Evolutionary conservation across 2,113 vertebrate species (phyloP), one percentile per base, ranked within the genome.

Genomic region (Rana temporaria): DNA sequence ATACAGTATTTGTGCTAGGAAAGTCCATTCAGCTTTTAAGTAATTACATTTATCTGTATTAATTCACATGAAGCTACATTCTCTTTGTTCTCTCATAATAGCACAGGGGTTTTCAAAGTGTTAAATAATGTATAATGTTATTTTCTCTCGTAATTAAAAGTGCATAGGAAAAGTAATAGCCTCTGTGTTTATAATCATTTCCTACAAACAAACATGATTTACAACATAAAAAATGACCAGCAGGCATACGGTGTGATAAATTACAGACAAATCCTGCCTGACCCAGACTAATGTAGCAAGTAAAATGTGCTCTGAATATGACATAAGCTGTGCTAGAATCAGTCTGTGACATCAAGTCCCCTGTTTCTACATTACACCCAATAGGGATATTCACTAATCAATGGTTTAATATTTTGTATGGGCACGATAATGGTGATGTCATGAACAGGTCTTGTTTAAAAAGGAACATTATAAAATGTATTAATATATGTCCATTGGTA

Each of bases 261-360:
- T 76, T 14, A 59, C 55, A 19, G 42, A 76, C 22, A 76, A 67
- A 83, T 83, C 52, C 72, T 67, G 30, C 22, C 38, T 83, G 81
- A 83, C 81, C 81, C 56, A 76, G 81, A 83, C 81, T 66, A 76
- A 83, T 83, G 81, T 60, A 68, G 52, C 72, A 75, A 67, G 60
- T 63, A 59, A 68, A 60, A 76, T 83, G 81, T 76, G 71, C 81
- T 83, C 24, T 59, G 81, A 83, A 75, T 83, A 59, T 83, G 72
- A 76, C 81, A 83, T 60, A 26, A 48, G 81, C 17, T 26, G 62
- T 53, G 26, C 55, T 24, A 57, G 56, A 38, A 78, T 7, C 24
- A n/a, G 75, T 19, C 12, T 65, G 17, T 78, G 59, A 53, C 38
- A 59, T 42, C 22, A 66, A 9, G 12, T 34, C 76, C 20, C 18